A percentile compares a stretch with the other conserved stretches of the same genome.
Evolutionary conservation across 2,888 invertebrate genomes (phyloP).

Genomic region (Luffia ferchaultella): DNA sequence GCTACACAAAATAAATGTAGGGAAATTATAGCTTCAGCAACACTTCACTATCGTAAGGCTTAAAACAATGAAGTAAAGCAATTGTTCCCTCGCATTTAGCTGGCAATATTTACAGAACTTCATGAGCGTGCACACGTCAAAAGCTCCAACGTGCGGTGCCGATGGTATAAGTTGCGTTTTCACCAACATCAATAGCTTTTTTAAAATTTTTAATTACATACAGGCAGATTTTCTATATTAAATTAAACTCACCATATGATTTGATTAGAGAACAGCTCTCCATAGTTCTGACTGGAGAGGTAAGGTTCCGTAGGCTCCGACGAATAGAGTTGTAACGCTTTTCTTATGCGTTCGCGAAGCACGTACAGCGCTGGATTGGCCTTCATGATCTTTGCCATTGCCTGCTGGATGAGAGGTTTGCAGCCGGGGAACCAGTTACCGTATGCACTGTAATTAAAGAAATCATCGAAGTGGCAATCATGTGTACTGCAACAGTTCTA

Average conservation of each 20-base stretch:
- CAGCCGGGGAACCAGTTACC: slow-evolving; percentile 99
- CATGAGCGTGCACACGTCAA: too few relatives aligned
- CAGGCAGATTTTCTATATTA: too few relatives aligned
- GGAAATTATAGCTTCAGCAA: too few relatives aligned
- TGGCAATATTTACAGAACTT: too few relatives aligned
- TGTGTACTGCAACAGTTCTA: neutral
- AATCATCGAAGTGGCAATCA: neutral
- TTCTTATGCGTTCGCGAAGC: slow-evolving; percentile 95
- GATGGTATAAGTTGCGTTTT: too few relatives aligned
- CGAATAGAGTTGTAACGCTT: slow-evolving; percentile 96
- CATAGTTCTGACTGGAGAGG: slow-evolving; percentile 98
- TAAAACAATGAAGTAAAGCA: too few relatives aligned
- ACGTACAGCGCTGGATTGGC: slow-evolving; percentile 99
- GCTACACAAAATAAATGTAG: too few relatives aligned
- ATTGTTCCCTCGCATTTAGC: too few relatives aligned
- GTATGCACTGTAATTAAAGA: slow-evolving; percentile 78
- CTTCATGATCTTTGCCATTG: slow-evolving; percentile 99
- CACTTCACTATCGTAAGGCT: too few relatives aligned
- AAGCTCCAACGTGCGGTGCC: too few relatives aligned
- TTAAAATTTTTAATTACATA: too few relatives aligned
- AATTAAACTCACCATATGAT: slow-evolving; percentile 86
- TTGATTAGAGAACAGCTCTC: slow-evolving; percentile 99
- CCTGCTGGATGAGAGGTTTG: slow-evolving; percentile 97
- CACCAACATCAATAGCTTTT: too few relatives aligned
- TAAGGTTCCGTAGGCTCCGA: slow-evolving; percentile 99